phyloP scores from a whole-genome alignment of 1,140 invertebrate species.

The Lasioglossum baleicum region DNA sequence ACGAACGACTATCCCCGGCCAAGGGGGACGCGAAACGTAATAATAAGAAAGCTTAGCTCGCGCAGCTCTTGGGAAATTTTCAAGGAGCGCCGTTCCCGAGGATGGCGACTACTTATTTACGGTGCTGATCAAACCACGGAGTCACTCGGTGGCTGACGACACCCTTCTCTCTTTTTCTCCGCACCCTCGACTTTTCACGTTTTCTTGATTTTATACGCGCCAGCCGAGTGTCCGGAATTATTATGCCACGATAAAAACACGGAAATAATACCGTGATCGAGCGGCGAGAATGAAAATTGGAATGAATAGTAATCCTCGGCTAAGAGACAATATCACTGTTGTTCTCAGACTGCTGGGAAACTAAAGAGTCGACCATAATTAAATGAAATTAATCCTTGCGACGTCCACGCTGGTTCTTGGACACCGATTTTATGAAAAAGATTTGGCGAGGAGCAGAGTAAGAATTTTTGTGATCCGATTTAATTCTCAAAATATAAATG shows the following conservation, averaged over 20 bases:
- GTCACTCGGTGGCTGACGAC: conserved; percentile 5
- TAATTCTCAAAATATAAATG: no score
- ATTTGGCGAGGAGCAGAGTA: no score
- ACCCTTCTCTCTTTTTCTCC: no score
- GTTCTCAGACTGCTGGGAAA: no score
- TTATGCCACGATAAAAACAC: neutral
- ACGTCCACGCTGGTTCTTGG: no score
- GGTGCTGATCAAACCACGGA: conserved; percentile 18
- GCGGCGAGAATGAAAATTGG: no score
- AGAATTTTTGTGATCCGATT: no score
- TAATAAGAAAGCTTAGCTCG: conserved; percentile 21
- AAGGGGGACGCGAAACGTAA: conserved; percentile 12
- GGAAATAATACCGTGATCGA: neutral
- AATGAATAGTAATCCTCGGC: no score
- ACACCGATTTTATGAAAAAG: no score
- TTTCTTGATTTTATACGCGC: neutral
- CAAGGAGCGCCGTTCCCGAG: neutral
- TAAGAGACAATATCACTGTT: no score
- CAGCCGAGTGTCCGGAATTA: neutral
- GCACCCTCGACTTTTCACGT: neutral
- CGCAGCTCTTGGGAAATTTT: conserved; percentile 18
- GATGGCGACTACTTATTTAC: conserved; percentile 18
- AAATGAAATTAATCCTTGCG: no score
- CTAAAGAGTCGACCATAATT: no score
- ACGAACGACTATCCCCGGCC: conserved; percentile 10